A percentile compares a stretch with the other conserved stretches of the same genome.
Evolutionary conservation across 2,113 vertebrate species (phyloP).

Genomic region (Lampris megalopsis): DNA sequence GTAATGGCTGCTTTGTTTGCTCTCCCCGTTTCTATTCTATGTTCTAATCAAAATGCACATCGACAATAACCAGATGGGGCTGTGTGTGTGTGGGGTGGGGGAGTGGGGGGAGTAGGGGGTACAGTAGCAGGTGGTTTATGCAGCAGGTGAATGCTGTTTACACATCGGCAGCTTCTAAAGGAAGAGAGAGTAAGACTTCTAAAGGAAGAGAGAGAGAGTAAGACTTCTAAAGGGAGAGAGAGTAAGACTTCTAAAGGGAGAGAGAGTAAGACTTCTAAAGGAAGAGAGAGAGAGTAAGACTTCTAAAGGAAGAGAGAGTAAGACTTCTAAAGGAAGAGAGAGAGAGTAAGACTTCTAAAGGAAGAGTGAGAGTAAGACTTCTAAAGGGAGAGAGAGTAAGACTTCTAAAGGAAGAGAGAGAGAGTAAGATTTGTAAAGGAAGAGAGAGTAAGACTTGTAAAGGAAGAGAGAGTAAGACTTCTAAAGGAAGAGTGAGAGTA

Average conservation of each 20-base stretch:
- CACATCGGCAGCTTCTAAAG: conserved; percentile 63
- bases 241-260: conserved; percentile 33
- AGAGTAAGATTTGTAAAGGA: conserved; percentile 45
- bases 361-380: conserved; percentile 17
- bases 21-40: conserved; percentile 51
- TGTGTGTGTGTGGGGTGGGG: conserved; percentile 46
- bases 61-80: conserved; percentile 60
- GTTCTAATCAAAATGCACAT: conserved; percentile 65
- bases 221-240: not conserved
- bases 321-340: too few relatives aligned
- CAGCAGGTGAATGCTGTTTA: conserved; percentile 77
- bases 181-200: conserved; percentile 17
- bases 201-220: not conserved
- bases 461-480: too few relatives aligned
- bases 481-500: too few relatives aligned
- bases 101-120: conserved; percentile 35
- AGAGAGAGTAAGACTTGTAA: not conserved
- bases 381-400: conserved; percentile 46
- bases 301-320: too few relatives aligned
- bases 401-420: conserved; percentile 60
- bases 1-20: conserved; percentile 48
- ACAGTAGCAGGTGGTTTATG: conserved; percentile 79
- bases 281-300: too few relatives aligned
- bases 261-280: conserved; percentile 25
- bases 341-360: too few relatives aligned